phyloP scores from a whole-genome alignment of 1,140 invertebrate species.

The Goniozus legneri region DNA sequence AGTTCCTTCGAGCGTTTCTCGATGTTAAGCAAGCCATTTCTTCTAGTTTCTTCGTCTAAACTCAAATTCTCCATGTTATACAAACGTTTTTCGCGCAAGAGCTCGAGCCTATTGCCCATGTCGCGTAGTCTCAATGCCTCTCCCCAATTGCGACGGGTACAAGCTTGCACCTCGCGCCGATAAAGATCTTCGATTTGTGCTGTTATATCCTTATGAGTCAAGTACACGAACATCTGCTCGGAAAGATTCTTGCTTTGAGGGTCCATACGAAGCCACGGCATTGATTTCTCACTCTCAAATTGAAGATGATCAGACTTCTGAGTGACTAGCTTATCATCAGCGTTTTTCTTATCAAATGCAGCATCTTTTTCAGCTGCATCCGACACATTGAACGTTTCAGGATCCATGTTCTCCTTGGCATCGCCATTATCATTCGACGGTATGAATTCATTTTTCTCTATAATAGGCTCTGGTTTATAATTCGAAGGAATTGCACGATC shows the following conservation, averaged over 20 bases:
- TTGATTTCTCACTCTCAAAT: slow-evolving; percentile 24
- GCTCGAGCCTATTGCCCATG: slow-evolving; percentile 40
- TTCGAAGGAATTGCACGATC: not conserved
- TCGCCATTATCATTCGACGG: not conserved
- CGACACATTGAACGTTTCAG: too few species aligned
- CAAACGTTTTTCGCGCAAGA: slow-evolving; percentile 36
- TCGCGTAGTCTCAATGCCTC: slow-evolving; percentile 43
- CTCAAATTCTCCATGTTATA: slow-evolving; percentile 30
- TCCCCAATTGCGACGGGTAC: slow-evolving; percentile 34
- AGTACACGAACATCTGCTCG: slow-evolving; percentile 38
- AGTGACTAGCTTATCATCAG: too few species aligned
- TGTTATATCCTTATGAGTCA: slow-evolving; percentile 39
- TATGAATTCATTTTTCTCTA: too few species aligned
- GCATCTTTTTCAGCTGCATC: too few species aligned
- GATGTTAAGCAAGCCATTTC: slow-evolving; percentile 30
- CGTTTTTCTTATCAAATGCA: too few species aligned
- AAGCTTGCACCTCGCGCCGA: slow-evolving; percentile 33
- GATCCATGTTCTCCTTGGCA: not conserved
- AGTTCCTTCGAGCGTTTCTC: slow-evolving; percentile 25
- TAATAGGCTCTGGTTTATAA: too few species aligned
- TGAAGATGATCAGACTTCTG: slow-evolving; percentile 21
- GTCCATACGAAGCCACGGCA: slow-evolving; percentile 28
- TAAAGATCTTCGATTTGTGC: slow-evolving; percentile 36
- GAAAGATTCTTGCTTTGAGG: slow-evolving; percentile 31
- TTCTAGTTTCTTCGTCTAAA: slow-evolving; percentile 29